Evolutionary conservation across 1,140 invertebrate genomes (phyloP).

Genomic region (Polypedilum pembai): DNA sequence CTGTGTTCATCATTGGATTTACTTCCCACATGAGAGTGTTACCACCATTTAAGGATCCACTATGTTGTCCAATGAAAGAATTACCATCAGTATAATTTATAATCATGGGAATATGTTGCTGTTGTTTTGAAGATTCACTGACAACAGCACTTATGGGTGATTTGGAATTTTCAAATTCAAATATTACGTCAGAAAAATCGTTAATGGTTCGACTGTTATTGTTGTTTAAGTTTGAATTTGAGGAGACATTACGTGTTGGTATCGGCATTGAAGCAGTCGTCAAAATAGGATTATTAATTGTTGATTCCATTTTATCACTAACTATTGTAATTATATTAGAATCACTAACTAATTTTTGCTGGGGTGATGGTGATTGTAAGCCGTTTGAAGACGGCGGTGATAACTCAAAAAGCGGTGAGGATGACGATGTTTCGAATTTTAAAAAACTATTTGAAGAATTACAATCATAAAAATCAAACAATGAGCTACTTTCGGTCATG

Average conservation of each 20-base stretch:
- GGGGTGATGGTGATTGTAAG: not conserved
- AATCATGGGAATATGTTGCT: not conserved
- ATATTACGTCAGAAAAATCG: constrained; percentile 17
- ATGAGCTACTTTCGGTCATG: constrained; percentile 22
- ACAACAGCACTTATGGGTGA: not conserved
- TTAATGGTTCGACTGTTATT: not conserved
- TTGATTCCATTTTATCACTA: constrained; percentile 16
- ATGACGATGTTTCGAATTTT: not conserved
- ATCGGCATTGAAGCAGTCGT: constrained; percentile 13
- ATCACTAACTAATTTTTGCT: not conserved
- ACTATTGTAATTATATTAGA: not conserved
- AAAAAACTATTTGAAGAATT: constrained; percentile 26
- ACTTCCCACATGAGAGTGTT: constrained; percentile 11
- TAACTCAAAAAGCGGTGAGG: constrained; percentile 17
- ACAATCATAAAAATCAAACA: constrained; percentile 26
- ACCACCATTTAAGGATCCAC: not conserved
- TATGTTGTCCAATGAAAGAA: not conserved
- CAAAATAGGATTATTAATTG: not conserved
- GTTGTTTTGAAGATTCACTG: not conserved
- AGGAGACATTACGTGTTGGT: constrained; percentile 1
- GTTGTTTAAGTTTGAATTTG: not conserved
- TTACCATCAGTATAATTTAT: not conserved
- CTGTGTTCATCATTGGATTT: constrained; percentile 20
- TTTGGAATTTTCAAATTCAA: constrained; percentile 26
- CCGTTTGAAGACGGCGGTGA: not conserved